Conservation (phyloP, 2,113 vertebrate species). For the Nymphicus hollandicus region DNA sequence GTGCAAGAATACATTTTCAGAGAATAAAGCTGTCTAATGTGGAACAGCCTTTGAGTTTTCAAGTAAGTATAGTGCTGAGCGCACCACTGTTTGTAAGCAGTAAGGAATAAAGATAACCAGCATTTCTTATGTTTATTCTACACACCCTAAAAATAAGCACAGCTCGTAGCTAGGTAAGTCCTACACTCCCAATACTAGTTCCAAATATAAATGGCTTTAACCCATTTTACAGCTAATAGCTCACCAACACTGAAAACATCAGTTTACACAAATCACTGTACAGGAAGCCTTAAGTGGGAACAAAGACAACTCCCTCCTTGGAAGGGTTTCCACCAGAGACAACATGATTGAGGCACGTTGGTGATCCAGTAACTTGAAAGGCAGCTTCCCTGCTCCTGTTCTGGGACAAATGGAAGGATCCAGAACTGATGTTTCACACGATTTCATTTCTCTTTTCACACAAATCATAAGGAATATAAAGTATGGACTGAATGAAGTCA, state of each 20-base stretch:
- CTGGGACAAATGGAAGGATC: neutral
- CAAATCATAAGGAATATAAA: neutral
- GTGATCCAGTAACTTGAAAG: neutral
- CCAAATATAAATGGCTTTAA: neutral
- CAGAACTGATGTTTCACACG: neutral
- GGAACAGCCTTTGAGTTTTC: neutral
- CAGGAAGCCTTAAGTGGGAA: neutral
- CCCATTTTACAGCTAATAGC: neutral
- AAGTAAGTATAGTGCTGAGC: neutral
- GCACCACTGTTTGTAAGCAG: neutral
- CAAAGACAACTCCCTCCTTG: neutral
- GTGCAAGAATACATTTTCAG: neutral
- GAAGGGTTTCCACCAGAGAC: neutral
- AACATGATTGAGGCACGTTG: rapidly evolving
- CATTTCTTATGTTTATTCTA: neutral
- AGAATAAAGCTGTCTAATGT: neutral
- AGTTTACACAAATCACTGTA: neutral
- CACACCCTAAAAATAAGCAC: neutral
- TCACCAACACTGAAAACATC: neutral
- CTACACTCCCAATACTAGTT: neutral
- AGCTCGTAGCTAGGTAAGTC: neutral
- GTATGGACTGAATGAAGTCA: neutral
- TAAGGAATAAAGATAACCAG: neutral
- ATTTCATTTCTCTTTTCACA: neutral
- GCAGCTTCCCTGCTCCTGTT: rapidly evolving